phyloP scores from a whole-genome alignment of 2,888 invertebrate genomes.

The Trichopria drosophilae region DNA sequence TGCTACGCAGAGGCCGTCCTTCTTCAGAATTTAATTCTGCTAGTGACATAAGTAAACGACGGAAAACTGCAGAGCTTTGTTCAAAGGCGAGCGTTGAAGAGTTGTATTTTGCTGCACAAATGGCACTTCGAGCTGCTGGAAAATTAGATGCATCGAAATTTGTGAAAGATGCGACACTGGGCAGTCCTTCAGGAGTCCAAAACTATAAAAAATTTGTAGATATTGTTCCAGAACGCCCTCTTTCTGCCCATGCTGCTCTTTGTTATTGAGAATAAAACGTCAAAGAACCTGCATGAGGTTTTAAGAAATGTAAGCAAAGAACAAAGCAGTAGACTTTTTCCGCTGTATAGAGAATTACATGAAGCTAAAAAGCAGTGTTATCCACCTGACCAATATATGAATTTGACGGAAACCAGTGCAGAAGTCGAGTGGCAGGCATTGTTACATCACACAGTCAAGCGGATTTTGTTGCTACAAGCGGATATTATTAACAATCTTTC shows the following conservation, averaged over 20 bases:
- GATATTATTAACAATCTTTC: slow-evolving; percentile 14
- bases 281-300: no score
- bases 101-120: slow-evolving; percentile 33
- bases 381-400: no score
- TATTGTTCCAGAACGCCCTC: slow-evolving; percentile 4
- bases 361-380: no score
- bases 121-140: slow-evolving; percentile 34
- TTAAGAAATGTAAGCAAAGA: no score
- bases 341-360: slow-evolving; percentile 16
- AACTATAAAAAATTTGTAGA: slow-evolving; percentile 23
- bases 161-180: slow-evolving; percentile 30
- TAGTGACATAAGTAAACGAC: slow-evolving; percentile 34
- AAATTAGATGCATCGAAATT: slow-evolving; percentile 25
- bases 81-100: slow-evolving; percentile 12
- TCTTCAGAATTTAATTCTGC: slow-evolving; percentile 25
- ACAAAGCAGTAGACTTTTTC: no score
- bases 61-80: slow-evolving; percentile 26
- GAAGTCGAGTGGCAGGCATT: no score
- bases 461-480: slow-evolving; percentile 22
- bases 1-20: no score
- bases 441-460: no score
- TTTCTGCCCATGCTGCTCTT: no score
- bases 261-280: no score
- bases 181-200: slow-evolving; percentile 29
- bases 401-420: no score